A percentile compares a stretch with the other conserved stretches of the same genome.
phyloP scores from a whole-genome alignment of 2,797 vertebrate species.

The Loris lydekkerianus region DNA sequence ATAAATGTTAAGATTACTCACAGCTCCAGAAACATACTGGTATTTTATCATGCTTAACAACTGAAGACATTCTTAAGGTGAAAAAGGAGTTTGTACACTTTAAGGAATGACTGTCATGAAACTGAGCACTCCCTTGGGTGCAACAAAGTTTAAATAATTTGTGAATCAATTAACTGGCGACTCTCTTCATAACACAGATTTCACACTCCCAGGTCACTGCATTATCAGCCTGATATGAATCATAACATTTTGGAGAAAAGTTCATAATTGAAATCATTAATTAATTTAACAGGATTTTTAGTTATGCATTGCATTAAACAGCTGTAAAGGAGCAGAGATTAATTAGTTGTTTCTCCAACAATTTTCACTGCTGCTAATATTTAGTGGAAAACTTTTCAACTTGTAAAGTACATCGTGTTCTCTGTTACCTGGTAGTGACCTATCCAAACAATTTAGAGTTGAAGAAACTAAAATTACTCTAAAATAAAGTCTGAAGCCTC shows the following conservation, averaged over 20 bases:
- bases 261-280: conserved; percentile 99
- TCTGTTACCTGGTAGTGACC: conserved; percentile 49
- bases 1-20: conserved; percentile 65
- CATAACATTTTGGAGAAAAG: conserved; percentile 98
- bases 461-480: conserved; percentile 52
- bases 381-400: conserved; percentile 86
- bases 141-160: conserved; percentile 99
- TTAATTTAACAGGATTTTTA: conserved; percentile 98
- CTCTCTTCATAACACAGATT: conserved; percentile 95
- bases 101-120: conserved; percentile 92
- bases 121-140: conserved; percentile 93
- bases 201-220: conserved; percentile 95
- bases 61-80: conserved; percentile 89
- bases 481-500: conserved; percentile 36
- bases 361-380: conserved; percentile 85
- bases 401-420: conserved; percentile 72
- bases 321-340: conserved; percentile 95
- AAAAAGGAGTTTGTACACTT: conserved; percentile 90
- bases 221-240: conserved; percentile 96
- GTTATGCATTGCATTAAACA: conserved; percentile 96
- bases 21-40: conserved; percentile 69
- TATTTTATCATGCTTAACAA: conserved; percentile 89
- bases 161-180: conserved; percentile 98
- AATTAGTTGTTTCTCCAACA: conserved; percentile 91
- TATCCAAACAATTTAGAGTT: conserved; percentile 75